Percentiles rank a stretch among this genome's conserved stretches.
These are phyloP conservation scores for Australoheros scitulus DNA, from an alignment of 2,113 vertebrate species.

Conservation along the genomic window DNA sequence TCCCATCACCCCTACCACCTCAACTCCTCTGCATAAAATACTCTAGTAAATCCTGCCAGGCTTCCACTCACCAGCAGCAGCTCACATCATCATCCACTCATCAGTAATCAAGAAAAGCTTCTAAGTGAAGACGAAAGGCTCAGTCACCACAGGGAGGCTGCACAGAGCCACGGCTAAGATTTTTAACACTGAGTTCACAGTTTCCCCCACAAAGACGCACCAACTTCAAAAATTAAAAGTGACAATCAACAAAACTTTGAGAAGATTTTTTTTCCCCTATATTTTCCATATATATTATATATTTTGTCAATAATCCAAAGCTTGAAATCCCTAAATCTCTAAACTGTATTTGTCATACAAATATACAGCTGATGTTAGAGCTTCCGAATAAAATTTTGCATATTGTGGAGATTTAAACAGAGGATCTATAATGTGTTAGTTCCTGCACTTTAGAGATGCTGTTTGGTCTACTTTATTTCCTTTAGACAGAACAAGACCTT, in stretches of 20 bases:
- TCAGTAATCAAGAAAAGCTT: slow-evolving; percentile 6
- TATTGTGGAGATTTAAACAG: background rate
- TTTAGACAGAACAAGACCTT: background rate
- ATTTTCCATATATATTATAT: background rate
- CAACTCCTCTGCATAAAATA: slow-evolving; percentile 34
- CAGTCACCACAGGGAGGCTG: background rate
- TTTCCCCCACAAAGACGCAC: background rate
- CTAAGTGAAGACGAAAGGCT: background rate
- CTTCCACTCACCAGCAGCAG: slow-evolving; percentile 19
- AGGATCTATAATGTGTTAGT: background rate
- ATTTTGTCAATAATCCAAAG: background rate
- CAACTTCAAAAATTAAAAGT: background rate
- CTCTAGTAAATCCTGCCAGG: slow-evolving; percentile 33
- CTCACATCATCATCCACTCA: slow-evolving; percentile 15
- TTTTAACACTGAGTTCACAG: background rate
- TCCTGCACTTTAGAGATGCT: background rate
- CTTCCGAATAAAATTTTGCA: background rate
- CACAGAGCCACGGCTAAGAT: background rate
- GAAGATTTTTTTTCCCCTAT: background rate
- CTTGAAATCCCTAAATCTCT: background rate
- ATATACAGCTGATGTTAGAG: background rate
- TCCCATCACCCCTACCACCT: slow-evolving; percentile 14
- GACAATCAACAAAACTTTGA: background rate
- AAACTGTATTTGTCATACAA: background rate
- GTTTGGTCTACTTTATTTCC: background rate